phyloP scores from a whole-genome alignment of 2,797 vertebrate species.

The Sebastes nivosus region DNA sequence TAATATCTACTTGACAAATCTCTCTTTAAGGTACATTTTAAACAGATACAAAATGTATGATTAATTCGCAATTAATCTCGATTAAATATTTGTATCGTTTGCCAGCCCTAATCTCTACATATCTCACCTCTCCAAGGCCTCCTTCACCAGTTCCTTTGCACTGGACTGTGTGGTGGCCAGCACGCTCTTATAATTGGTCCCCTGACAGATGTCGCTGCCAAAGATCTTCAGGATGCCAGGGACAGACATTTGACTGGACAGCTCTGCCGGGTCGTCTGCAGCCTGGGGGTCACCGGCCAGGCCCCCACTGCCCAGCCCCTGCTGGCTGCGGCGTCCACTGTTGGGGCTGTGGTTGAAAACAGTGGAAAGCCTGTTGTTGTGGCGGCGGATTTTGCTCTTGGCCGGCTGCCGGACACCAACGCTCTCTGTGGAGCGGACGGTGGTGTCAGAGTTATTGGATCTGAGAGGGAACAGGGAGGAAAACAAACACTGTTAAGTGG shows the following conservation, averaged over 20 bases:
- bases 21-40: too few species aligned
- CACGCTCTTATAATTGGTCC: conserved; percentile 86
- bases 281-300: conserved; percentile 41
- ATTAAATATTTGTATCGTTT: too few species aligned
- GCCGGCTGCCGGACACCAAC: conserved; percentile 81
- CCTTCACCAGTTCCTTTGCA: conserved; percentile 83
- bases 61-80: too few species aligned
- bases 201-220: conserved; percentile 84
- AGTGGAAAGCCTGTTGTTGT: conserved; percentile 82
- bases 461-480: conserved; percentile 49
- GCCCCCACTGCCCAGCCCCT: background rate
- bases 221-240: conserved; percentile 87
- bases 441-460: conserved; percentile 80
- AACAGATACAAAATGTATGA: too few species aligned
- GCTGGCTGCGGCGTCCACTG: conserved; percentile 10
- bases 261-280: conserved; percentile 76
- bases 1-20: too few species aligned
- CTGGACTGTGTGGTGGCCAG: conserved; percentile 82
- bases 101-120: background rate
- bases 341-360: conserved; percentile 81
- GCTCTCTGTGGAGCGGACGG: conserved; percentile 76
- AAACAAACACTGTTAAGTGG: background rate
- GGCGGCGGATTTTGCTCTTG: conserved; percentile 85
- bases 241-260: conserved; percentile 81
- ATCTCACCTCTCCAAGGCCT: conserved; percentile 83